phyloP scores from a whole-genome alignment of 2,888 invertebrate genomes.

The Ennomos quercinarius region DNA sequence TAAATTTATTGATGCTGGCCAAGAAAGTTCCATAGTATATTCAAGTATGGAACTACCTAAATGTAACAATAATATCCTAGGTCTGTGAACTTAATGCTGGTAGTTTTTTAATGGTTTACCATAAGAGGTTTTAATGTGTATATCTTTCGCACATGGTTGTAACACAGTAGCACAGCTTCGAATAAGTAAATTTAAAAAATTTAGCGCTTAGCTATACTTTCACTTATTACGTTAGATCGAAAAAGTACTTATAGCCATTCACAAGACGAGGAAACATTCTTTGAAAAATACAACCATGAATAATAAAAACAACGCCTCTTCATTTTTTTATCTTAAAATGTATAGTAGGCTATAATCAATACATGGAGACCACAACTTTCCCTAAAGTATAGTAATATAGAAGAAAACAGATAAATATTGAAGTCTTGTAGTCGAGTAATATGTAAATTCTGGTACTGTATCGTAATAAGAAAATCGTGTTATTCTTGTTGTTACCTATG shows the following conservation, averaged over 20 bases:
- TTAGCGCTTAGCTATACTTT: no score
- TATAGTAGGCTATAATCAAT: conserved; percentile 21
- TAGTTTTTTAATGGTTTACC: no score
- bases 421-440: conserved; percentile 21
- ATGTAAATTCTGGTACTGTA: conserved; percentile 17
- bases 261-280: not conserved
- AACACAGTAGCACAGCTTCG: no score
- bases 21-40: no score
- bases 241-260: no score
- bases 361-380: conserved; percentile 25
- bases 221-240: no score
- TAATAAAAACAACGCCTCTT: conserved; percentile 4
- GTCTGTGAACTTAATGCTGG: no score
- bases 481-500: not conserved
- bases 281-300: not conserved
- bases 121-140: no score
- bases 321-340: conserved; percentile 12
- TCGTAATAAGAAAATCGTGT: conserved; percentile 5
- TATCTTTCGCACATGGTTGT: no score
- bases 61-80: no score
- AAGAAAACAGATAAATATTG: conserved; percentile 24
- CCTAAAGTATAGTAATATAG: conserved; percentile 12
- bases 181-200: not conserved
- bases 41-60: no score
- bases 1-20: no score